Evolutionary conservation across 1,140 invertebrate genomes (phyloP).

Genomic region (Temnothorax curvispinosus): DNA sequence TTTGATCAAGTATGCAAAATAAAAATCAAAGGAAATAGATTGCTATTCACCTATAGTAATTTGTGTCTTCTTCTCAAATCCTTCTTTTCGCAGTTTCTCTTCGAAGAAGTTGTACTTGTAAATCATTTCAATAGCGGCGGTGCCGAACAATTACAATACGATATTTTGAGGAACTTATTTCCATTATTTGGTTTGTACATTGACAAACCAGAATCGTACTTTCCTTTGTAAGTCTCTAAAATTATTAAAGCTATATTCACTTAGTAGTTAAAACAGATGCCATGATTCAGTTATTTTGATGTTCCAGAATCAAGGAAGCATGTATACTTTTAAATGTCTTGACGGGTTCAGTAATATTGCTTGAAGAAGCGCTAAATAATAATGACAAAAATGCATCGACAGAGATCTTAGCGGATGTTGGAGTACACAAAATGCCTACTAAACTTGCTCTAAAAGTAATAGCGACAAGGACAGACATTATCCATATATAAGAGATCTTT

Average conservation of each 20-base stretch:
- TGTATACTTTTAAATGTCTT: conserved; percentile 91
- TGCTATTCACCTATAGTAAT: conserved; percentile 30
- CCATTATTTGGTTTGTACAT: conserved; percentile 94
- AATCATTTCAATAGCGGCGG: conserved; percentile 94
- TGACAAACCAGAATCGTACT: conserved; percentile 91
- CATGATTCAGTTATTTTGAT: conserved; percentile 34
- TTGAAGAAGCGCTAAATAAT: conserved; percentile 89
- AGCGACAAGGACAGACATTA: conserved; percentile 86
- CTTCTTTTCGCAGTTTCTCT: conserved; percentile 87
- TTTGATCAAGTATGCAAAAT: conserved; percentile 87
- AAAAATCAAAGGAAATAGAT: conserved; percentile 9
- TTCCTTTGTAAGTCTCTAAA: conserved; percentile 90
- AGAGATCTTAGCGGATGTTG: conserved; percentile 88
- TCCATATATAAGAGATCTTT: conserved; percentile 44
- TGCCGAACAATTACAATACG: conserved; percentile 94
- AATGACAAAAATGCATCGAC: conserved; percentile 83
- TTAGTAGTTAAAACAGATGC: conserved; percentile 18
- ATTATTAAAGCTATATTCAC: not conserved
- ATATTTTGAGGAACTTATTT: conserved; percentile 94
- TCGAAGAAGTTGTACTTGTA: conserved; percentile 91
- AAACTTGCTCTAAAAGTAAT: conserved; percentile 87
- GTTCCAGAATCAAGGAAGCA: conserved; percentile 91
- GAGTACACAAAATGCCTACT: conserved; percentile 88
- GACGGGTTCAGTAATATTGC: conserved; percentile 91
- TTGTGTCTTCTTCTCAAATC: conserved; percentile 9